Percentiles rank a stretch among this genome's conserved stretches.
Evolutionary conservation across 2,888 invertebrate species (phyloP).

Genomic region (Macaria notata): DNA sequence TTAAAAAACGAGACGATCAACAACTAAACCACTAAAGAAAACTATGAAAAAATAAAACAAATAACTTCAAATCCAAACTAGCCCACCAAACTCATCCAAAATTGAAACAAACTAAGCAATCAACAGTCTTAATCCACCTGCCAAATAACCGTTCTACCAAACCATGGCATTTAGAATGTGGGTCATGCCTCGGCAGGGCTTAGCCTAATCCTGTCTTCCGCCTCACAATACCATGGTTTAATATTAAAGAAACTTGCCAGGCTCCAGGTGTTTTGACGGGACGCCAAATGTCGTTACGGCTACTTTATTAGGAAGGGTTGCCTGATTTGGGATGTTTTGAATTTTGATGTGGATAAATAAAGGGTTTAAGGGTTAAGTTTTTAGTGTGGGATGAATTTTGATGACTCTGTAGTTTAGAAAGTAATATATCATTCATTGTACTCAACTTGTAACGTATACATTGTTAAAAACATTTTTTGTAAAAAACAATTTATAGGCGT

Average conservation of each 20-base stretch:
- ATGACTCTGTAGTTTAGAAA: too few species aligned
- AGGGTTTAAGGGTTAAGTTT: not conserved
- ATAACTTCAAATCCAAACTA: not conserved
- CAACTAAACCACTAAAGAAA: too few species aligned
- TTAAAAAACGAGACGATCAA: too few species aligned
- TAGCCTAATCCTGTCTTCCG: conserved; percentile 44
- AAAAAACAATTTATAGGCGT: too few species aligned
- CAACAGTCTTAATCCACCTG: conserved; percentile 12
- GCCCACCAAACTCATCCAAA: not conserved
- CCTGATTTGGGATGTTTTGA: conserved; percentile 13
- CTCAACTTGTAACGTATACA: too few species aligned
- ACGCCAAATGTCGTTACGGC: conserved; percentile 25
- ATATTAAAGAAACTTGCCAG: conserved; percentile 38
- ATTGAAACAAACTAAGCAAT: conserved; percentile 9
- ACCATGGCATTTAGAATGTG: conserved; percentile 49
- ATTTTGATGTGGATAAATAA: conserved; percentile 12
- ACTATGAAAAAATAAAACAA: not conserved
- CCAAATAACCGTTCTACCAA: conserved; percentile 30
- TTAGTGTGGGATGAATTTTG: too few species aligned
- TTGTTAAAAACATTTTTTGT: too few species aligned
- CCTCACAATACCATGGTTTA: conserved; percentile 41
- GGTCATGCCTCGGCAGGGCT: conserved; percentile 43
- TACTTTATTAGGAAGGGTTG: conserved; percentile 26
- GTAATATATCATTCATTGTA: too few species aligned
- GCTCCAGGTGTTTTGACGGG: conserved; percentile 29